These are phyloP conservation scores for Leptopilina syphax DNA, from an alignment of 2,888 invertebrate genomes.

Conservation along the genomic window DNA sequence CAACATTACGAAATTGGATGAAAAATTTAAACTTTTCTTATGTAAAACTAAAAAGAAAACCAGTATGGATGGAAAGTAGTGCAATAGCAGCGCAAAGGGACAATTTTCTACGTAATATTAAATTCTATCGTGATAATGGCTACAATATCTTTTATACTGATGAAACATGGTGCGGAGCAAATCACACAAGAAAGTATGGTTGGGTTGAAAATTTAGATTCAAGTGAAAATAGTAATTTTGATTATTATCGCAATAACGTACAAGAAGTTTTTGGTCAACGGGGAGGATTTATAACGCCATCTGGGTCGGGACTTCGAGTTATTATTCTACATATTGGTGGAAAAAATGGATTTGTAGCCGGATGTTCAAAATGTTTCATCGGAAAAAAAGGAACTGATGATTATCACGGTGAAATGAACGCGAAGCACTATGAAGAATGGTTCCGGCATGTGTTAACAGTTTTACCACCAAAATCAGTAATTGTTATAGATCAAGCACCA, in stretches of 20 bases:
- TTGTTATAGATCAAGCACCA: conserved; percentile 45
- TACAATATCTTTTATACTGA: not conserved
- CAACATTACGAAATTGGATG: not conserved
- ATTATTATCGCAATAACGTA: not conserved
- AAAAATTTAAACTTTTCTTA: not conserved
- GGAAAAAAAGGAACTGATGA: conserved; percentile 38
- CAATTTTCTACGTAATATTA: not conserved
- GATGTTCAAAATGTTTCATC: not conserved
- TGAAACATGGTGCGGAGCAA: not conserved
- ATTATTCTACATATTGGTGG: not conserved
- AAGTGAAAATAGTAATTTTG: not conserved
- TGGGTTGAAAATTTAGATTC: not conserved
- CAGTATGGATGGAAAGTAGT: not conserved
- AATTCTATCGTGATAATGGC: not conserved
- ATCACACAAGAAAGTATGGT: not conserved
- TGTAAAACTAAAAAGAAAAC: not conserved
- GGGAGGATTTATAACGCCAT: not conserved
- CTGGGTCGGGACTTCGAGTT: not conserved
- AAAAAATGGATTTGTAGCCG: not conserved
- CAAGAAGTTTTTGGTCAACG: not conserved
- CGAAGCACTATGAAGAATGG: conserved; percentile 41
- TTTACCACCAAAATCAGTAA: conserved; percentile 41
- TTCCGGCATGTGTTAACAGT: conserved; percentile 36
- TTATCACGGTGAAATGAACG: conserved; percentile 42
- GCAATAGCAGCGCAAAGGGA: not conserved